Percentiles rank a stretch among this genome's conserved stretches.
Conservation (phyloP, 2,113 vertebrate species). For the Apus apus region DNA sequence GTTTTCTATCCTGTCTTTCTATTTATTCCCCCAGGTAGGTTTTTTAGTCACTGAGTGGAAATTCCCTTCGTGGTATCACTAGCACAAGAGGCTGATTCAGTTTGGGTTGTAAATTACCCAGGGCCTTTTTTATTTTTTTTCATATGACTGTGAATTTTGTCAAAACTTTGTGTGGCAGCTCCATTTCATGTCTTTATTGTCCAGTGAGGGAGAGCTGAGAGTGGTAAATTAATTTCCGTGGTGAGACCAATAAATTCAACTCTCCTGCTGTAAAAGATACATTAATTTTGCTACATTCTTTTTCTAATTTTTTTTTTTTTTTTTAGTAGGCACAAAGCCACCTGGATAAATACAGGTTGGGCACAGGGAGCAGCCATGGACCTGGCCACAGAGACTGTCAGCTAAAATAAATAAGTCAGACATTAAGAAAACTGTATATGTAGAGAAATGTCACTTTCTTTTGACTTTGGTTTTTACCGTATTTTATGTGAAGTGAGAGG, state of each 20-base stretch:
- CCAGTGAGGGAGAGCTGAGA: conserved; percentile 25
- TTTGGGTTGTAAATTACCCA: not conserved
- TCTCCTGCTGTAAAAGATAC: conserved; percentile 18
- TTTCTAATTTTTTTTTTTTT: not conserved
- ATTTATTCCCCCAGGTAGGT: not conserved
- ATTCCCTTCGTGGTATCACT: not conserved
- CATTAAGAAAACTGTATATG: not conserved
- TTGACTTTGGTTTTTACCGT: not conserved
- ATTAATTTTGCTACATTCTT: conserved; percentile 42
- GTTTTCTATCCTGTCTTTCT: not conserved
- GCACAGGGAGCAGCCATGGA: not conserved
- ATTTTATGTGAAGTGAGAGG: not conserved
- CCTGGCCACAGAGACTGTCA: not conserved
- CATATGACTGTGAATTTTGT: not conserved
- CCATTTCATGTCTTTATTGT: conserved; percentile 38
- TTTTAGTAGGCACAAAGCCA: conserved; percentile 31
- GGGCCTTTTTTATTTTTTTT: not conserved
- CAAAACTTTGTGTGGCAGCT: conserved; percentile 5
- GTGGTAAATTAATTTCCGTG: conserved; percentile 40
- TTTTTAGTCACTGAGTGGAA: not conserved
- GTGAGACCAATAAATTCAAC: conserved; percentile 45
- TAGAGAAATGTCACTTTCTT: not conserved
- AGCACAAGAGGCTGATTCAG: not conserved
- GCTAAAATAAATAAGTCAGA: not conserved
- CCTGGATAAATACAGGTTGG: conserved; percentile 26